Evolutionary conservation across 2,888 invertebrate genomes (phyloP).

Genomic region (Chouioia cunea): DNA sequence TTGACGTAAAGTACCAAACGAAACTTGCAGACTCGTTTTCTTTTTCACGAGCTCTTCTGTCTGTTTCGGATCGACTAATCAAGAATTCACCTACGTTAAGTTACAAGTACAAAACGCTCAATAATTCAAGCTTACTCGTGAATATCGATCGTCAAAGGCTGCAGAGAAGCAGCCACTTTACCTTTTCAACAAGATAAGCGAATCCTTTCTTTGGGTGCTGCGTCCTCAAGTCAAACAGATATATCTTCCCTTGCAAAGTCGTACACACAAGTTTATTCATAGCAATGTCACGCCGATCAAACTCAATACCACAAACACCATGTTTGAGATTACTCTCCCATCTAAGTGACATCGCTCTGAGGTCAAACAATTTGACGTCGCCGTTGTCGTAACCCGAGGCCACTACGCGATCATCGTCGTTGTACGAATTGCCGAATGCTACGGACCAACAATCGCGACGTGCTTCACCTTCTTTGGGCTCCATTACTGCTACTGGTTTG

Average conservation of each 20-base stretch:
- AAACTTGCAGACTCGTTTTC: too few species aligned
- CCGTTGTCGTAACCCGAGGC: slow-evolving; percentile 97
- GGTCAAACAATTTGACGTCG: slow-evolving; percentile 93
- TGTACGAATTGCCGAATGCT: slow-evolving; percentile 91
- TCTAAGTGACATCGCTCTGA: slow-evolving; percentile 83
- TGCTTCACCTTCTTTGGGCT: slow-evolving; percentile 77
- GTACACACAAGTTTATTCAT: slow-evolving; percentile 96
- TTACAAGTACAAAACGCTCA: too few species aligned
- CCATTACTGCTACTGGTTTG: slow-evolving; percentile 90
- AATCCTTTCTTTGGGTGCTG: slow-evolving; percentile 91
- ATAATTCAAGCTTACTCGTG: too few species aligned
- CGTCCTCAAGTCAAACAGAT: slow-evolving; percentile 89
- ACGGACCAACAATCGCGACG: slow-evolving; percentile 95
- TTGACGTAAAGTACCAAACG: too few species aligned
- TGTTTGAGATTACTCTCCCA: slow-evolving; percentile 96
- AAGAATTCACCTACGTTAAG: too few species aligned
- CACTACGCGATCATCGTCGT: slow-evolving; percentile 86
- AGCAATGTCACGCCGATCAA: slow-evolving; percentile 91
- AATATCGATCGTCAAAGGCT: background rate
- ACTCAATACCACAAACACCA: slow-evolving; percentile 90
- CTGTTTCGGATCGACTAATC: too few species aligned
- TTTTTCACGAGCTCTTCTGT: too few species aligned
- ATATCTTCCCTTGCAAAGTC: slow-evolving; percentile 90
- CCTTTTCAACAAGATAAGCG: slow-evolving; percentile 74
- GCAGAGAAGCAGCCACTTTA: slow-evolving; percentile 51